phyloP scores from a whole-genome alignment of 2,888 invertebrate genomes.

The Physocephala rufipes region DNA sequence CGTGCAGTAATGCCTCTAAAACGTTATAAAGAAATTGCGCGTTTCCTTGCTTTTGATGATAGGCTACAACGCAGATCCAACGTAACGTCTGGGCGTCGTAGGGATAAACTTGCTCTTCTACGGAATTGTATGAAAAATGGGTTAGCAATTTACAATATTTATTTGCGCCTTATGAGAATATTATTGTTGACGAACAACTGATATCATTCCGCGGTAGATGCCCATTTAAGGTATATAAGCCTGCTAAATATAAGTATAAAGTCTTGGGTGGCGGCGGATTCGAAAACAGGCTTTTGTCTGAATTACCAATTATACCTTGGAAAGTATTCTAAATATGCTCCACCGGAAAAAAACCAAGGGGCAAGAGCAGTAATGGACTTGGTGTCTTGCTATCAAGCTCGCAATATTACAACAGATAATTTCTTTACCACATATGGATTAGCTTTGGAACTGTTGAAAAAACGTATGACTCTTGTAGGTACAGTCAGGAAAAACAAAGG shows the following conservation, averaged over 20 bases:
- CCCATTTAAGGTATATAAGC: conserved; percentile 31
- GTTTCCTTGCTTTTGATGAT: conserved; percentile 24
- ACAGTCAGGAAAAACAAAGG: conserved; percentile 6
- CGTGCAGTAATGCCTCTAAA: too few relatives aligned
- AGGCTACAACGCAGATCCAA: conserved; percentile 3
- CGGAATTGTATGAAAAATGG: conserved; percentile 26
- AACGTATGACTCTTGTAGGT: conserved; percentile 8
- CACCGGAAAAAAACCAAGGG: too few relatives aligned
- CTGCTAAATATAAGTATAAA: conserved; percentile 19
- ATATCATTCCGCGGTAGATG: conserved; percentile 30
- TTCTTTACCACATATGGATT: conserved; percentile 7
- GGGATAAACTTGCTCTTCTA: conserved; percentile 27
- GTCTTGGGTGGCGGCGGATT: neutral
- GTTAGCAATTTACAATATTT: conserved; percentile 8
- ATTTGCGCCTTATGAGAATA: neutral
- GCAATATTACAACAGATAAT: conserved; percentile 30
- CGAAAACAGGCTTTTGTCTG: too few relatives aligned
- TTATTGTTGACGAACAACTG: conserved; percentile 25
- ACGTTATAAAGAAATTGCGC: conserved; percentile 19
- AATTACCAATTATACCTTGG: too few relatives aligned
- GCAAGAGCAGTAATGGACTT: conserved; percentile 2
- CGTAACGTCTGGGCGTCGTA: neutral
- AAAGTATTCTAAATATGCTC: too few relatives aligned
- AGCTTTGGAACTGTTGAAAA: conserved; percentile 1
- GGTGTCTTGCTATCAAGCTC: conserved; percentile 23